phyloP scores from a whole-genome alignment of 2,797 vertebrate genomes.

The Triplophysa bombifrons region DNA sequence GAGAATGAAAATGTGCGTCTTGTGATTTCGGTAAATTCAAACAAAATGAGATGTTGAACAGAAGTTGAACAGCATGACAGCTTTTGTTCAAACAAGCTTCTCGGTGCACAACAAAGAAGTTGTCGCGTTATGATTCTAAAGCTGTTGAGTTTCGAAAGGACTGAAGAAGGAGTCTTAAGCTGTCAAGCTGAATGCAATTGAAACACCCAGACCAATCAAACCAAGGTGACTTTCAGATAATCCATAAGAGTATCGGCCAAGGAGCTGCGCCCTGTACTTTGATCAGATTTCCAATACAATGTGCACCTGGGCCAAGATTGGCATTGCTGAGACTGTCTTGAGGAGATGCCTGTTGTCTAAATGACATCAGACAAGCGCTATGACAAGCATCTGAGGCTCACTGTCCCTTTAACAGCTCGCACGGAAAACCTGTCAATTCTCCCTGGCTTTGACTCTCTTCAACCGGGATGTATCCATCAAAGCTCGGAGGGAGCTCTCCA shows the following conservation, averaged over 20 bases:
- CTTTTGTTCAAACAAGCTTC: too few species aligned
- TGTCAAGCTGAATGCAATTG: constrained; percentile 75
- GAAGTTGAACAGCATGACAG: too few species aligned
- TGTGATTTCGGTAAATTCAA: too few species aligned
- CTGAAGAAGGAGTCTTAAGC: constrained; percentile 24
- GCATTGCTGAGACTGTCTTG: constrained; percentile 69
- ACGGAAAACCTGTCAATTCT: constrained; percentile 83
- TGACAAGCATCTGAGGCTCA: constrained; percentile 73
- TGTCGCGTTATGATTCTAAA: not conserved
- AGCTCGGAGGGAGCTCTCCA: constrained; percentile 94
- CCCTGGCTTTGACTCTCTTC: constrained; percentile 83
- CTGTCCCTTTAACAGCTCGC: constrained; percentile 78
- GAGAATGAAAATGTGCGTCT: too few species aligned
- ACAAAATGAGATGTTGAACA: too few species aligned
- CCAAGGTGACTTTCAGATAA: constrained; percentile 84
- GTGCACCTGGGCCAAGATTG: constrained; percentile 65
- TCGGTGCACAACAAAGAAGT: too few species aligned
- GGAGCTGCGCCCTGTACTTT: constrained; percentile 75
- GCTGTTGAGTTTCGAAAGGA: not conserved
- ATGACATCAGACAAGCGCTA: constrained; percentile 75
- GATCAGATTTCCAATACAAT: constrained; percentile 82
- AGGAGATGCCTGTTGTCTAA: constrained; percentile 67
- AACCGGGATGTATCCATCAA: constrained; percentile 93
- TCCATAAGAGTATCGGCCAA: constrained; percentile 82
- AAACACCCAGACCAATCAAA: constrained; percentile 74